A percentile compares a stretch with the other conserved stretches of the same genome.
phyloP scores from a whole-genome alignment of 1,140 invertebrate genomes.

The Bradynema listronoti region DNA sequence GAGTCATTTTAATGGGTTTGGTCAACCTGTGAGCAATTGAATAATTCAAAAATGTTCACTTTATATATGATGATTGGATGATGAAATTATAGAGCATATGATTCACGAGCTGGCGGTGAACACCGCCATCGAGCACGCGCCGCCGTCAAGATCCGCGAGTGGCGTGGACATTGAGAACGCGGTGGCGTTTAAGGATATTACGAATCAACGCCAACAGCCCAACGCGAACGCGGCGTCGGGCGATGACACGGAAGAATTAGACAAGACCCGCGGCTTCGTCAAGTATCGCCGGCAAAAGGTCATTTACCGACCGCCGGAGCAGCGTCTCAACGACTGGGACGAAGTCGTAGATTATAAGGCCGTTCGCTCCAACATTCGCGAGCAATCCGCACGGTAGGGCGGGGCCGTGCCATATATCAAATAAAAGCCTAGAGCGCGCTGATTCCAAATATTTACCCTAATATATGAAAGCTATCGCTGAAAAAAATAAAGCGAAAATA shows the following conservation, averaged over 20 bases:
- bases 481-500: too few species aligned
- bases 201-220: slow-evolving; percentile 62
- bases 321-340: slow-evolving; percentile 84
- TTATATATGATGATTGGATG: too few species aligned
- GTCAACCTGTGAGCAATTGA: too few species aligned
- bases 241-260: slow-evolving; percentile 74
- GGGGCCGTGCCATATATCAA: too few species aligned
- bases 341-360: slow-evolving; percentile 66
- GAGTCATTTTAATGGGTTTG: too few species aligned
- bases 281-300: slow-evolving; percentile 83
- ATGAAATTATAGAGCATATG: too few species aligned
- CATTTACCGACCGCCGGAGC: slow-evolving; percentile 74
- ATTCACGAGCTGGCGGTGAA: too few species aligned
- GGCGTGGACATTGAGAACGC: slow-evolving; percentile 78
- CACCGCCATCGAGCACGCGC: too few species aligned
- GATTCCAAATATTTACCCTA: too few species aligned
- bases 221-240: slow-evolving; percentile 4
- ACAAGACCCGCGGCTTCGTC: slow-evolving; percentile 88
- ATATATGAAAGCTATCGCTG: too few species aligned
- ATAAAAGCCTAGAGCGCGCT: too few species aligned
- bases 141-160: not conserved
- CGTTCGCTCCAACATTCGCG: slow-evolving; percentile 76
- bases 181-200: slow-evolving; percentile 69
- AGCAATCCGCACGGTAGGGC: slow-evolving; percentile 86
- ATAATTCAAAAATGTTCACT: too few species aligned